phyloP scores from a whole-genome alignment of 2,113 vertebrate genomes.

The Ammodytes dubius region DNA sequence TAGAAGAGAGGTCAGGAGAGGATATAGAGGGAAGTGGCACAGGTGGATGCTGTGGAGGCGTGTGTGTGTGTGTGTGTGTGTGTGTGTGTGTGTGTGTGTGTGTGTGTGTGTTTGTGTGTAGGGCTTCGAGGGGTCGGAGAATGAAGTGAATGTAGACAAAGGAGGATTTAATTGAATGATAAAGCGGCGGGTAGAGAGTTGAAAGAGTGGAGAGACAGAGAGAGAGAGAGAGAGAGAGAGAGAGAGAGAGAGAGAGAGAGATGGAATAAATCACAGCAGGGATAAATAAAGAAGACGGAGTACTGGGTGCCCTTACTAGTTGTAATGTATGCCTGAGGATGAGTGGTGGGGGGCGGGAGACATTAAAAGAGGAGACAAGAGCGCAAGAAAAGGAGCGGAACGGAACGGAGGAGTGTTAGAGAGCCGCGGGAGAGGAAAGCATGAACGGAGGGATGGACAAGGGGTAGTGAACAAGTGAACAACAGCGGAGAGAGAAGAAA shows the following conservation, averaged over 20 bases:
- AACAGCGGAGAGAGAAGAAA: background rate
- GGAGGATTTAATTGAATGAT: slow-evolving; percentile 80
- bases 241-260: slow-evolving; percentile 12
- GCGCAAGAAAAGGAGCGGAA: slow-evolving; percentile 36
- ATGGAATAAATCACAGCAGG: slow-evolving; percentile 72
- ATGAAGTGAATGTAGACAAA: slow-evolving; percentile 65
- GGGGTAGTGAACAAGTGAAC: slow-evolving; percentile 23
- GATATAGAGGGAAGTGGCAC: slow-evolving; percentile 12
- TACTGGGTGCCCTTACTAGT: slow-evolving; percentile 38
- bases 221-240: background rate
- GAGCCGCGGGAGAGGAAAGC: slow-evolving; percentile 48
- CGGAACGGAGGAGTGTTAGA: slow-evolving; percentile 33
- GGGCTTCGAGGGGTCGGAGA: background rate
- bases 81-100: too few species aligned
- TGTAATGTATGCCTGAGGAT: slow-evolving; percentile 74
- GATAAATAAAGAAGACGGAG: slow-evolving; percentile 76
- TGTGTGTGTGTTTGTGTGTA: background rate
- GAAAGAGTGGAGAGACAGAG: slow-evolving; percentile 14
- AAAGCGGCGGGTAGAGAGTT: slow-evolving; percentile 61
- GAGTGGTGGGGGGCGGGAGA: slow-evolving; percentile 60
- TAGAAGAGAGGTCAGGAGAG: slow-evolving; percentile 46
- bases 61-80: background rate
- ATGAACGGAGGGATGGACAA: slow-evolving; percentile 26
- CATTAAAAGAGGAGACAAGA: slow-evolving; percentile 67
- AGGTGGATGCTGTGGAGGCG: slow-evolving; percentile 44